Percentiles rank a stretch among this genome's conserved stretches.
These are phyloP conservation scores for Dasyornis broadbenti DNA, from an alignment of 2,113 vertebrate genomes.

Conservation along the genomic window DNA sequence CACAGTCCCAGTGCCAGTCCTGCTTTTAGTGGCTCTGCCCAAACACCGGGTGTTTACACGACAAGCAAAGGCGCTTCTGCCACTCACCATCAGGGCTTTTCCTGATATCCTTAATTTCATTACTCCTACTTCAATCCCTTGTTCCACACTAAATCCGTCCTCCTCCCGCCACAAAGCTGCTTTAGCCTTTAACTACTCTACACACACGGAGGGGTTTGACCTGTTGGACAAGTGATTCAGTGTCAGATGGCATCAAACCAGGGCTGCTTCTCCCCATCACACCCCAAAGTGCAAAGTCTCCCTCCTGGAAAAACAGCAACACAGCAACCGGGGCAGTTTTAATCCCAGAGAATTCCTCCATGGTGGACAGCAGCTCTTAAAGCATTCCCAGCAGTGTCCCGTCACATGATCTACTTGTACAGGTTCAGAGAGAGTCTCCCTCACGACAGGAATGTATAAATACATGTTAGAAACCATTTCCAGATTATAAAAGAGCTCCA, in stretches of 20 bases:
- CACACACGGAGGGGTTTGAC: constrained; percentile 1
- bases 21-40: not conserved
- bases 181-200: constrained; percentile 34
- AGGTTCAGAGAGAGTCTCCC: not conserved
- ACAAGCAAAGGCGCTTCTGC: constrained; percentile 39
- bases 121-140: constrained; percentile 30
- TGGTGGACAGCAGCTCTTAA: not conserved
- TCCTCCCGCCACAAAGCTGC: constrained; percentile 36
- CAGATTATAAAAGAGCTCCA: not conserved
- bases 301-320: not conserved
- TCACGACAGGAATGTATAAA: not conserved
- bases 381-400: not conserved
- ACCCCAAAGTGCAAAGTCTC: not conserved
- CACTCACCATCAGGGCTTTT: constrained; percentile 35
- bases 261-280: not conserved
- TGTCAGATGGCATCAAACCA: not conserved
- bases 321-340: not conserved
- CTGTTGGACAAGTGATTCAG: constrained; percentile 34
- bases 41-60: not conserved
- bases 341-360: fast-evolving
- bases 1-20: not conserved
- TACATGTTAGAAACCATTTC: not conserved
- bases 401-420: fast-evolving
- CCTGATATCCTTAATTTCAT: constrained; percentile 3
- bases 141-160: constrained; percentile 47